These are phyloP conservation scores for Drosophila sp. DNA, from an alignment of 1,140 invertebrate species.

Conservation along the genomic window DNA sequence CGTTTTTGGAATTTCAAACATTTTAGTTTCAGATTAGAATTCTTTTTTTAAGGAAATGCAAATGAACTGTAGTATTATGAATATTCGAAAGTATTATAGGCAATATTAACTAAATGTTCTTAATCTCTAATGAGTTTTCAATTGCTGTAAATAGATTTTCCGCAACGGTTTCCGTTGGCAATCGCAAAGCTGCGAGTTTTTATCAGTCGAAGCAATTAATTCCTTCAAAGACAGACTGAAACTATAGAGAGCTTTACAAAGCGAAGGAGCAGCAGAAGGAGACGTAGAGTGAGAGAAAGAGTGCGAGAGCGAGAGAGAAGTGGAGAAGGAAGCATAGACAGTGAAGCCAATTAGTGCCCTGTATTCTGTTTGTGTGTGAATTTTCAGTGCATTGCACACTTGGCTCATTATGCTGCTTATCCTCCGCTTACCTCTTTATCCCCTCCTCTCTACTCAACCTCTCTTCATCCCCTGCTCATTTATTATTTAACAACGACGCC, in stretches of 20 bases:
- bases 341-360: slow-evolving; percentile 58
- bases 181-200: slow-evolving; percentile 62
- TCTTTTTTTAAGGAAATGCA: too few relatives aligned
- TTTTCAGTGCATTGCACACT: slow-evolving; percentile 25
- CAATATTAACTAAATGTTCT: too few relatives aligned
- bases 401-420: slow-evolving; percentile 73
- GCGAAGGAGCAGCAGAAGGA: too few relatives aligned
- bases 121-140: slow-evolving; percentile 3
- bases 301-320: too few relatives aligned
- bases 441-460: not conserved
- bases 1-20: too few relatives aligned
- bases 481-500: slow-evolving; percentile 75
- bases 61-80: too few relatives aligned
- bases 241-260: not conserved
- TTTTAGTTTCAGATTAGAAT: too few relatives aligned
- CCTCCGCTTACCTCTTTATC: slow-evolving; percentile 10
- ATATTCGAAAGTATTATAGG: too few relatives aligned
- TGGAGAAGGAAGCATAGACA: too few relatives aligned
- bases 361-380: slow-evolving; percentile 28
- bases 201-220: slow-evolving; percentile 78
- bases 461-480: slow-evolving; percentile 56
- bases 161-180: slow-evolving; percentile 16
- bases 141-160: slow-evolving; percentile 2
- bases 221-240: slow-evolving; percentile 55
- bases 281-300: slow-evolving; percentile 16